These are phyloP conservation scores for Tor tambroides DNA, from an alignment of 2,113 vertebrate species.

Conservation along the genomic window DNA sequence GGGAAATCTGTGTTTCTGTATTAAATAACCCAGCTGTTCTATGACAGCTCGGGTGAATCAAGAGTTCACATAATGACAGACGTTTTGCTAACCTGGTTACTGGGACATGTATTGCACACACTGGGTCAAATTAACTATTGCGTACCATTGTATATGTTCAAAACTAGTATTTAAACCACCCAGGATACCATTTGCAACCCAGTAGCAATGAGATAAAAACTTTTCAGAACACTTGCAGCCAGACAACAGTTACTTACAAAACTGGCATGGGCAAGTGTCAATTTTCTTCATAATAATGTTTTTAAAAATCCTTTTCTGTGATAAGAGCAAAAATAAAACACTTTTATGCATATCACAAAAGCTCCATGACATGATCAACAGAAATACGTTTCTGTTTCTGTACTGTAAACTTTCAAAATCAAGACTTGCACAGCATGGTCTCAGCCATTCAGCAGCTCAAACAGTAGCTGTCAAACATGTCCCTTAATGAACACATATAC, in stretches of 20 bases:
- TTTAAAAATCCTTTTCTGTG: not conserved
- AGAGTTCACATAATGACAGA: not conserved
- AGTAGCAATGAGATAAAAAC: too few relatives aligned
- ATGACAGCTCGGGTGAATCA: not conserved
- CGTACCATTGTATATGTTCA: not conserved
- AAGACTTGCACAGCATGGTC: not conserved
- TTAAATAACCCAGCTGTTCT: slow-evolving; percentile 10
- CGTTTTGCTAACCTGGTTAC: not conserved
- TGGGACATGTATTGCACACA: not conserved
- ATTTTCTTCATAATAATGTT: too few relatives aligned
- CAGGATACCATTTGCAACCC: too few relatives aligned
- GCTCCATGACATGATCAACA: not conserved
- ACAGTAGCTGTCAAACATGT: not conserved
- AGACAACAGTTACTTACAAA: too few relatives aligned
- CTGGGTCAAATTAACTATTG: not conserved
- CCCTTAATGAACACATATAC: not conserved
- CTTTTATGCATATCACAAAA: not conserved
- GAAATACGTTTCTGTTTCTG: not conserved
- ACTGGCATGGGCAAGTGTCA: too few relatives aligned
- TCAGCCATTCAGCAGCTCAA: not conserved
- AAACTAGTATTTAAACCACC: not conserved
- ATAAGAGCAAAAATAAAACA: not conserved
- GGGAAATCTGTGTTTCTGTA: slow-evolving; percentile 37
- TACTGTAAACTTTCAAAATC: not conserved
- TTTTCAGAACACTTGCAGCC: too few relatives aligned